phyloP scores from a whole-genome alignment of 2,797 vertebrate genomes.

The Harpagifer antarcticus region DNA sequence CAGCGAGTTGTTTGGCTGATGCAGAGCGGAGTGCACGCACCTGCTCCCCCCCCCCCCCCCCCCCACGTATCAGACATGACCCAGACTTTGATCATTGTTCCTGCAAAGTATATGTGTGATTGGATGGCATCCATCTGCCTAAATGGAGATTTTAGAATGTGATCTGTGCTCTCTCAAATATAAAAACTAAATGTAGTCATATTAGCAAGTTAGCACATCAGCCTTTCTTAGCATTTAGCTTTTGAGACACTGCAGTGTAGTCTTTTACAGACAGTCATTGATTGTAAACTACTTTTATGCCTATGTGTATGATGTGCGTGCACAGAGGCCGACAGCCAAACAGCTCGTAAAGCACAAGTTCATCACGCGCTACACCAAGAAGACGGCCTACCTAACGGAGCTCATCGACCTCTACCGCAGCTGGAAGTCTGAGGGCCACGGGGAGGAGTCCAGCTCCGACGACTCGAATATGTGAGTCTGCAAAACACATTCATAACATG shows the following conservation, averaged over 20 bases:
- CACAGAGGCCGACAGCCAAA: slow-evolving; percentile 95
- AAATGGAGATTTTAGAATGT: slow-evolving; percentile 21
- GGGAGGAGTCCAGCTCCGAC: slow-evolving; percentile 96
- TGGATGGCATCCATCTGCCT: slow-evolving; percentile 20
- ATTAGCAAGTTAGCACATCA: too few relatives aligned
- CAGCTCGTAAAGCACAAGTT: slow-evolving; percentile 98
- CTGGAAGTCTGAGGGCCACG: slow-evolving; percentile 97
- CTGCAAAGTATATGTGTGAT: slow-evolving; percentile 26
- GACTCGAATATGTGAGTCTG: slow-evolving; percentile 93
- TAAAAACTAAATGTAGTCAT: neutral
- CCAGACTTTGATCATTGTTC: slow-evolving; percentile 24
- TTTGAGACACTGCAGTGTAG: too few relatives aligned
- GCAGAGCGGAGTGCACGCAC: too few relatives aligned
- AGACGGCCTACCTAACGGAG: slow-evolving; percentile 95
- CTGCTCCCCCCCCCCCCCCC: neutral
- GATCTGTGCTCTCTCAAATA: slow-evolving; percentile 18
- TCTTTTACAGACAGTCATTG: neutral
- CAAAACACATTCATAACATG: neutral
- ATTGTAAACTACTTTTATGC: slow-evolving; percentile 22
- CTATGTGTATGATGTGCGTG: neutral
- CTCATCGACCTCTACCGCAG: slow-evolving; percentile 96
- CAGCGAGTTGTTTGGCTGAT: too few relatives aligned
- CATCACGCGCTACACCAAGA: slow-evolving; percentile 95
- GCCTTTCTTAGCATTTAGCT: too few relatives aligned
- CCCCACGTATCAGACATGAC: slow-evolving; percentile 6